Evolutionary conservation across 2,888 invertebrate species (phyloP), one percentile per base, ranked within the genome.

Genomic region (Thera britannica): DNA sequence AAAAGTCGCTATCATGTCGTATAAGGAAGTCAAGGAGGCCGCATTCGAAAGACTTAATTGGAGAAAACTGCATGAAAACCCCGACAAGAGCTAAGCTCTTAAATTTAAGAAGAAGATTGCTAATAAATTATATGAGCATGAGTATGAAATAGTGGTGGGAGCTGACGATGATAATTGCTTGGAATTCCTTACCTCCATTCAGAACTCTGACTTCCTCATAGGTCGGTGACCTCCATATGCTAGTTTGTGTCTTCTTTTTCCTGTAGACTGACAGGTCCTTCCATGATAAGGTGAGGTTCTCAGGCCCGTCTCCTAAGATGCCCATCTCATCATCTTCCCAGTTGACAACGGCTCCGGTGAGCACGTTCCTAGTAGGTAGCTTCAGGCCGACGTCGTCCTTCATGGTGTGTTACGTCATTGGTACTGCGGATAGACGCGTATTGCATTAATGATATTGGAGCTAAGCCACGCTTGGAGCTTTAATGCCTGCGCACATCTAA

Each of bases 161-260:
- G 38, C 38, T 38, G 5, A 38, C 3, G 38, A 38, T 41, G 41
- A 41, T 5, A 6, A 41, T 2, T 41, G 6, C 6, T 7, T 7
- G 41, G 41, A 2, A 41, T 34, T 36, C 9, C 81, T 78, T 82
- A 95, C 95, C 95, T 88, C 93, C 94, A 81, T 95, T 92, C 59
- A 95, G 80, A 52, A 95, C 90, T 72, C 92, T 92, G 12, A 94
- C 85, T 74, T 94, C 91, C 75, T 95, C 94, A 71, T 92, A 91
- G 1, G 86, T 87, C 41, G 93, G 83, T 0, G 93, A 90, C 58
- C 90, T 86, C 89, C 95, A 94, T 64, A 95, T 94, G 70, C 93
- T 92, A 52, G 86, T 92, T 74, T 93, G 89, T 9, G 80, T 83
- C 66, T 94, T 94, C 80, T 88, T 94, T 77, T 83, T 90, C 52